These are phyloP conservation scores for Coturnix japonica DNA, from an alignment of 2,113 vertebrate genomes.

Conservation along the genomic window DNA sequence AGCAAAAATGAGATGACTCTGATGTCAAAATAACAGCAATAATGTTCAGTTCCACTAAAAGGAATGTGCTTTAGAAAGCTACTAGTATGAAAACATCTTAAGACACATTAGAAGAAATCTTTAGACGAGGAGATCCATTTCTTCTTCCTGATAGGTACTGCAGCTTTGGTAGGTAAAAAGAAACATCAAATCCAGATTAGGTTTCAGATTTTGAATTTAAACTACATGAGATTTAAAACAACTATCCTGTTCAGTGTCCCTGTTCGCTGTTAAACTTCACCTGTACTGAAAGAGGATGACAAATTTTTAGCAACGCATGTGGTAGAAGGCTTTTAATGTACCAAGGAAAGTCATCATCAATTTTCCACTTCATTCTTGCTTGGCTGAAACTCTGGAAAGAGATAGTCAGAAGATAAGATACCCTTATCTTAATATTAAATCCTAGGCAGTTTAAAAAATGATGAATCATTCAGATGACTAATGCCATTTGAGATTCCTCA, in stretches of 20 bases:
- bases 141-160: background rate
- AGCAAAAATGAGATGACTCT: background rate
- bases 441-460: background rate
- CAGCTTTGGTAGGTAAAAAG: background rate
- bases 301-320: background rate
- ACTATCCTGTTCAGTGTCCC: background rate
- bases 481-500: background rate
- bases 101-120: background rate
- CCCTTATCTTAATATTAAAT: background rate
- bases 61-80: background rate
- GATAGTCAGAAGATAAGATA: background rate
- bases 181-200: background rate
- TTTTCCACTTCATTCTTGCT: background rate
- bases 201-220: background rate
- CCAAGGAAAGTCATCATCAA: background rate
- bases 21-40: background rate
- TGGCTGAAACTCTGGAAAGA: background rate
- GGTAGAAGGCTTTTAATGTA: background rate
- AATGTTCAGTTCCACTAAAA: background rate
- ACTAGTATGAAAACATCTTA: background rate
- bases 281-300: background rate
- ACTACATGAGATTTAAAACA: background rate
- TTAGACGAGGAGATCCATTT: background rate
- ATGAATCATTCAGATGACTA: background rate
- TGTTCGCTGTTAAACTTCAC: background rate